Evolutionary conservation across 2,797 vertebrate species (phyloP), one percentile per base, ranked within the genome.

Genomic region (Galago senegalensis): DNA sequence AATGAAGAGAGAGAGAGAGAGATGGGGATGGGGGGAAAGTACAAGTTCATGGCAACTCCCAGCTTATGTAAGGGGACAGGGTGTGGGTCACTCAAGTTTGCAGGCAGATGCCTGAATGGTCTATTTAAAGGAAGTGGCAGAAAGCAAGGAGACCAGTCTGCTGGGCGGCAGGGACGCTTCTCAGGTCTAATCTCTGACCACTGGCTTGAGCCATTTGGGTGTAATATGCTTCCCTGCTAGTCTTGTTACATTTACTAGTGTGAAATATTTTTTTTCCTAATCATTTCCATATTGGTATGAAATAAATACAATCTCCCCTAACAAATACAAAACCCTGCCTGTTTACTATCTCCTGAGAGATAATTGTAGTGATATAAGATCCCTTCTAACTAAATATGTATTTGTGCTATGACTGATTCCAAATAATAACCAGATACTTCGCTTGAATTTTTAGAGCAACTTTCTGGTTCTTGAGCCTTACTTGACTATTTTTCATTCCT

Each of bases 351-450:
- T 85, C 46, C 92, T 96, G 27, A 84, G 16, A 84, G 31, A 13
- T 80, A 90, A 77, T 83, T 83, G 76, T 67, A 91, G n/a, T 43
- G 81, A 89, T 73, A 63, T 43, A 65, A 96, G 72, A 58, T 77
- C 7, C n/a, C 29, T 81, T 77, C n/a, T n/a, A 79, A 67, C 8
- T 14, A 92, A 58, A 73, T 53, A 73, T 91, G 67, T 34, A 94
- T 63, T 89, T 77, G 49, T 31, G 34, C 53, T 89, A n/a, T 63
- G 75, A 87, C 61, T 90, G 75, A 87, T 67, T 90, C 8, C 18
- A 40, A 65, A 72, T 83, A 21, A 73, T 91, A 75, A 46, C 23
- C 21, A 87, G 79, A 85, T 21, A 2, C 37, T 87, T 84, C 81
- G n/a, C 3, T 84, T 87, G 37, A 86, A 75, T 69, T 81, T 85